Evolutionary conservation across 2,113 vertebrate species (phyloP).

Genomic region (Amazona guildingii): DNA sequence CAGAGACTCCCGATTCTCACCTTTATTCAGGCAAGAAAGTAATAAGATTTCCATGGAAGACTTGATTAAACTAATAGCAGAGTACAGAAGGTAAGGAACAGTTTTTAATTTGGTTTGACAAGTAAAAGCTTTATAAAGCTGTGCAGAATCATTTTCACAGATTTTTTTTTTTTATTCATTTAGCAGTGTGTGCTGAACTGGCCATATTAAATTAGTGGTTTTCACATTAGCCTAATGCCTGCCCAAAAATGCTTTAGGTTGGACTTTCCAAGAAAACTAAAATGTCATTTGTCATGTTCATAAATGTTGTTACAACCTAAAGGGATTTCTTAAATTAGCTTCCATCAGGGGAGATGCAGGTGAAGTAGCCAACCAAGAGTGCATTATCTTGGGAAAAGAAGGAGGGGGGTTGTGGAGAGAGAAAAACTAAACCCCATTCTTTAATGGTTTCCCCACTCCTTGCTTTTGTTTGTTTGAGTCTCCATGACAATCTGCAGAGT

Average conservation of each 20-base stretch:
- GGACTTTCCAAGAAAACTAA: slow-evolving; percentile 15
- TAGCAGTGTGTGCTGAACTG: neutral
- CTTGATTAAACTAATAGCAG: slow-evolving; percentile 89
- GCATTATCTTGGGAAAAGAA: neutral
- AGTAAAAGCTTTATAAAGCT: neutral
- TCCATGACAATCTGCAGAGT: neutral
- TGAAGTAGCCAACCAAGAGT: neutral
- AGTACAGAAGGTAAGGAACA: slow-evolving; percentile 87
- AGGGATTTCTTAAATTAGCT: neutral
- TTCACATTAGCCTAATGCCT: neutral
- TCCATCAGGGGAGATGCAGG: neutral
- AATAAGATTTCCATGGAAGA: slow-evolving; percentile 95
- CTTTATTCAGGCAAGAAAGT: slow-evolving; percentile 95
- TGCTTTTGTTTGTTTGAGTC: neutral
- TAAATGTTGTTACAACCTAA: neutral
- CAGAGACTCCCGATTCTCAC: slow-evolving; percentile 93
- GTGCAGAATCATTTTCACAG: neutral
- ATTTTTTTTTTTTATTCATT: neutral
- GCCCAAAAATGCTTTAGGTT: neutral
- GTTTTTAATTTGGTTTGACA: neutral
- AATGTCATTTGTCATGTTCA: neutral
- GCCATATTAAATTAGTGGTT: neutral
- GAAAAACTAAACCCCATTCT: neutral
- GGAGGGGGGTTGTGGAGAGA: neutral
- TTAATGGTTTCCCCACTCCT: neutral